Conservation (phyloP, 1,140 invertebrate genomes). For the Bombus terrestris region DNA sequence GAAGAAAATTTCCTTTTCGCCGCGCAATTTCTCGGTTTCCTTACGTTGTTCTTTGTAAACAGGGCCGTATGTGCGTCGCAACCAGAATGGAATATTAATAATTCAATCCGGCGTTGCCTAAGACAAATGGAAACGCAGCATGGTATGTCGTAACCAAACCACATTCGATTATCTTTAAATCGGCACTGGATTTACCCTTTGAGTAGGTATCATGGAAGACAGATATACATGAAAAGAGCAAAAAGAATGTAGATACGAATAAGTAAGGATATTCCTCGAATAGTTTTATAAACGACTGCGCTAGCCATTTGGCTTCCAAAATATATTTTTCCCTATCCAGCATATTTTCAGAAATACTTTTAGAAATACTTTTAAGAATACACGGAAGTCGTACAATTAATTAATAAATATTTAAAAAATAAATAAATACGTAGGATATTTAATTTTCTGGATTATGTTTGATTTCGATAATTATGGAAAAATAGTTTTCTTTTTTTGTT, state of each 20-base stretch:
- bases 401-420: too few species aligned
- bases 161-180: conserved; percentile 33
- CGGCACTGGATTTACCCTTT: conserved; percentile 5
- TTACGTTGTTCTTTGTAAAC: neutral
- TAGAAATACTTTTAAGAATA: too few species aligned
- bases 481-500: too few species aligned
- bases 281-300: neutral
- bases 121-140: conserved; percentile 12
- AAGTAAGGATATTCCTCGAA: neutral
- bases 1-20: neutral
- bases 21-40: neutral
- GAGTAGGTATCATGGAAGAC: neutral
- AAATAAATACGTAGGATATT: too few species aligned
- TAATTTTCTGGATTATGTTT: too few species aligned
- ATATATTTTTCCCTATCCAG: too few species aligned
- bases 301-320: too few species aligned
- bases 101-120: conserved; percentile 20
- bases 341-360: too few species aligned
- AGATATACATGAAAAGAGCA: neutral
- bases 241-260: neutral
- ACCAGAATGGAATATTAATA: conserved; percentile 19
- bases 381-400: too few species aligned
- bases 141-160: neutral
- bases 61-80: neutral
- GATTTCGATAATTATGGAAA: too few species aligned